These are phyloP conservation scores for Antennarius striatus DNA, from an alignment of 2,113 vertebrate species.

Conservation along the genomic window DNA sequence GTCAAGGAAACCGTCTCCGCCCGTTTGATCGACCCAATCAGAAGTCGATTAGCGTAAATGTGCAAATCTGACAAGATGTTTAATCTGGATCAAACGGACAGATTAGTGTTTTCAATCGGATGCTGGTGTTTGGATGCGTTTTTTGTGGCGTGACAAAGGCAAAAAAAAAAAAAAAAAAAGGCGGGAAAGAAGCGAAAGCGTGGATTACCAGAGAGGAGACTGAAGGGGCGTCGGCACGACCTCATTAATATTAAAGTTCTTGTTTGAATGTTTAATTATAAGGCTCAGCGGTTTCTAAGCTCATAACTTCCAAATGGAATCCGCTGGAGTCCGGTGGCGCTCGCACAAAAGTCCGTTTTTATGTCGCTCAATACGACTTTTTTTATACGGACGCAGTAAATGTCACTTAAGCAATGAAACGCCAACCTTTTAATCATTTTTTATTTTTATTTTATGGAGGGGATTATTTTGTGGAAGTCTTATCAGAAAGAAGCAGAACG, in stretches of 20 bases:
- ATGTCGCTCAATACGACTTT: slow-evolving; percentile 39
- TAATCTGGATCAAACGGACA: slow-evolving; percentile 71
- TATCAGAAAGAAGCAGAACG: slow-evolving; percentile 46
- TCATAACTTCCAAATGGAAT: slow-evolving; percentile 64
- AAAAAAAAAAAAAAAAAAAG: no score
- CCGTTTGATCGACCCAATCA: slow-evolving; percentile 58
- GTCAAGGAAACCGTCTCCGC: slow-evolving; percentile 70
- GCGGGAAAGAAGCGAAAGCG: not conserved
- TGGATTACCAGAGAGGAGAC: slow-evolving; percentile 31
- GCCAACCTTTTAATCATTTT: slow-evolving; percentile 53
- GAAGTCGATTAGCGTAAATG: slow-evolving; percentile 71
- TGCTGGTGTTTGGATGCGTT: slow-evolving; percentile 4
- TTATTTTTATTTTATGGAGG: slow-evolving; percentile 43
- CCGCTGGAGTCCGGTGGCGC: slow-evolving; percentile 28
- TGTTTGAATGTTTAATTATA: slow-evolving; percentile 73
- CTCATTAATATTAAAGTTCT: slow-evolving; percentile 65
- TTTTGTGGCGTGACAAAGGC: no score
- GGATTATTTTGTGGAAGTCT: slow-evolving; percentile 58
- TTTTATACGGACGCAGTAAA: slow-evolving; percentile 54
- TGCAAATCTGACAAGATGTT: slow-evolving; percentile 73
- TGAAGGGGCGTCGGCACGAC: slow-evolving; percentile 16
- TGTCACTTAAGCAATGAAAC: slow-evolving; percentile 47
- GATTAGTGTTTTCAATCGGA: slow-evolving; percentile 68
- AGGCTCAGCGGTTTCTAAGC: slow-evolving; percentile 56
- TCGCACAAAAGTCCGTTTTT: slow-evolving; percentile 35